phyloP scores from a whole-genome alignment of 2,797 vertebrate species.

The Zalophus californianus region DNA sequence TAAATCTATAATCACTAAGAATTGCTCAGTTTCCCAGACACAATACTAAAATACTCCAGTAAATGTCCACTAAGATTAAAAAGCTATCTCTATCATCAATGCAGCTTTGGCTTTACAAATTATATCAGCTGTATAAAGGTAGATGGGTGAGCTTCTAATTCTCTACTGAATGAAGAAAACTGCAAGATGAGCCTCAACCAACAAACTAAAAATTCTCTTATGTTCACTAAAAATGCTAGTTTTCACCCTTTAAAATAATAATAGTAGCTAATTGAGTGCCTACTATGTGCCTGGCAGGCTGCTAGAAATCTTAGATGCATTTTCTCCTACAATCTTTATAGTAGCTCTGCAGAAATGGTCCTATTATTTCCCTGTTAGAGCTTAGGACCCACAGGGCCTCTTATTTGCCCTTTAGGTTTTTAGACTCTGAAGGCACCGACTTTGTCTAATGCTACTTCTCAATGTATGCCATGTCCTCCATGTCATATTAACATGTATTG shows the following conservation, averaged over 20 bases:
- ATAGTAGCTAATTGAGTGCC: background rate
- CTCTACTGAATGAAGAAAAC: background rate
- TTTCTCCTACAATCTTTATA: background rate
- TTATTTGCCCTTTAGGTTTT: background rate
- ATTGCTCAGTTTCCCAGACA: background rate
- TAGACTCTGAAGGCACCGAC: background rate
- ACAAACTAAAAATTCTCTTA: conserved; percentile 25
- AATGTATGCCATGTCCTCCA: background rate
- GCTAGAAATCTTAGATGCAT: background rate
- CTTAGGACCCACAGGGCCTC: background rate
- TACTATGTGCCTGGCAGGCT: background rate
- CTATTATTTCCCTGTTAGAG: background rate
- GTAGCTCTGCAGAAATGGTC: background rate
- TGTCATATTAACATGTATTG: background rate
- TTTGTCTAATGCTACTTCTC: background rate
- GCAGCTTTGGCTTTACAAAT: background rate
- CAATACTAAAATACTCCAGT: conserved; percentile 22
- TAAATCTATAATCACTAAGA: conserved; percentile 12
- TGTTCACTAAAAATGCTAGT: background rate
- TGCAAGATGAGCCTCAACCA: background rate
- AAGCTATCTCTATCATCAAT: background rate
- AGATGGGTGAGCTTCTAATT: background rate
- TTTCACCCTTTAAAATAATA: background rate
- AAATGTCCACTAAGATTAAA: background rate
- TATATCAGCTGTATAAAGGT: background rate